phyloP scores from a whole-genome alignment of 2,797 vertebrate species.

The Malurus splendens region DNA sequence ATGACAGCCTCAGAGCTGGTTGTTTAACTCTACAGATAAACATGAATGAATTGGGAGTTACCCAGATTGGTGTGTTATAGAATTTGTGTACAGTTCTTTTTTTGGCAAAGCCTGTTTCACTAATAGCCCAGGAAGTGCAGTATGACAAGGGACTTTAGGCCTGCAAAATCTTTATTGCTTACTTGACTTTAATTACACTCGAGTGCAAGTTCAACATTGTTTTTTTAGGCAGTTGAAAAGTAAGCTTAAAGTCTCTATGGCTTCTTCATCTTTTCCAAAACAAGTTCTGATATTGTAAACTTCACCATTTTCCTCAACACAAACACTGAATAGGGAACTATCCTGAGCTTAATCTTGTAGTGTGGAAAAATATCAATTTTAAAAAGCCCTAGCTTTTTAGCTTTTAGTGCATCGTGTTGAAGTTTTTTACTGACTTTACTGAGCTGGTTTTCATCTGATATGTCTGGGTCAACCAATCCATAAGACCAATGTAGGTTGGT shows the following conservation, averaged over 20 bases:
- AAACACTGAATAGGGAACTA: not conserved
- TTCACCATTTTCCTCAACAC: not conserved
- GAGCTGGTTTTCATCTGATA: not conserved
- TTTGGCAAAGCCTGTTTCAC: not conserved
- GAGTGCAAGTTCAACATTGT: not conserved
- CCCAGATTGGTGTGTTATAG: not conserved
- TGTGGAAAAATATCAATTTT: not conserved
- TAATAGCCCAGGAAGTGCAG: not conserved
- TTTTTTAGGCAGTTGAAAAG: not conserved
- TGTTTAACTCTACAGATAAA: constrained; percentile 9
- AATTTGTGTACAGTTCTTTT: constrained; percentile 2
- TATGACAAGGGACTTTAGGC: not conserved
- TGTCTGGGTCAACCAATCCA: not conserved
- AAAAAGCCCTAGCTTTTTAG: not conserved
- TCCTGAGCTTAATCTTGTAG: not conserved
- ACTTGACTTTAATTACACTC: not conserved
- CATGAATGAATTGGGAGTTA: not conserved
- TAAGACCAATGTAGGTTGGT: not conserved
- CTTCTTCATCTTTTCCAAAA: not conserved
- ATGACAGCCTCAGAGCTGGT: not conserved
- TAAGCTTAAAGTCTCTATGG: not conserved
- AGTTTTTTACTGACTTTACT: not conserved
- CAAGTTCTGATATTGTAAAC: not conserved
- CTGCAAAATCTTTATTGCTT: not conserved
- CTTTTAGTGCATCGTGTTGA: not conserved